A percentile compares a stretch with the other conserved stretches of the same genome.
Evolutionary conservation across 1,140 invertebrate genomes (phyloP).

Genomic region (Drosophila novamexicana): DNA sequence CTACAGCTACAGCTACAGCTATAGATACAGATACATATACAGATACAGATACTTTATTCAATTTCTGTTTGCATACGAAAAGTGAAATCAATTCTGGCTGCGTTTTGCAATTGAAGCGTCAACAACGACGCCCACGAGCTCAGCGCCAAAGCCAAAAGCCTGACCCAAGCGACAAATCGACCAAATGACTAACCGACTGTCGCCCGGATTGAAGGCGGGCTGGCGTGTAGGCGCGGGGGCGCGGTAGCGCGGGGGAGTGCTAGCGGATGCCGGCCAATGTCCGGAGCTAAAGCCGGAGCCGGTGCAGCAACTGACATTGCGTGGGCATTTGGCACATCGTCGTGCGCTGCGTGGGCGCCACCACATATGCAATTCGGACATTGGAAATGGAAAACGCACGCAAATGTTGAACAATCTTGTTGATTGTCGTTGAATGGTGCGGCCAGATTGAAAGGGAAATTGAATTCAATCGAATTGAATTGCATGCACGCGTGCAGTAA

Average conservation of each 20-base stretch:
- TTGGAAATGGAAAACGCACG: not conserved
- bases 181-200: conserved; percentile 15
- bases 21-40: conserved; percentile 13
- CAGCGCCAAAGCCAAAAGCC: conserved; percentile 22
- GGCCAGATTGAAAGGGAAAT: conserved; percentile 39
- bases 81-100: conserved; percentile 73
- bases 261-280: conserved; percentile 44
- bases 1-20: conserved; percentile 3
- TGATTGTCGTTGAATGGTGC: conserved; percentile 14
- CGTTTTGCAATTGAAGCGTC: conserved; percentile 70
- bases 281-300: conserved; percentile 12
- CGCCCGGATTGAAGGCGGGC: not conserved
- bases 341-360: conserved; percentile 20
- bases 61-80: conserved; percentile 49
- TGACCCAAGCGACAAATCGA: conserved; percentile 23
- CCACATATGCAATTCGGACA: conserved; percentile 23
- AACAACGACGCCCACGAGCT: conserved; percentile 40
- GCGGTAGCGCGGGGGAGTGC: not conserved
- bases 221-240: conserved; percentile 6
- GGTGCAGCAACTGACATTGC: conserved; percentile 14
- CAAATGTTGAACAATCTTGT: conserved; percentile 19
- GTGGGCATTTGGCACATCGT: conserved; percentile 20
- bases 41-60: conserved; percentile 36
- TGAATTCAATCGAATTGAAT: conserved; percentile 10
- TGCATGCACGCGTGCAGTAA: conserved; percentile 1